Evolutionary conservation across 2,113 vertebrate genomes (phyloP).

Genomic region (Hoplias malabaricus): DNA sequence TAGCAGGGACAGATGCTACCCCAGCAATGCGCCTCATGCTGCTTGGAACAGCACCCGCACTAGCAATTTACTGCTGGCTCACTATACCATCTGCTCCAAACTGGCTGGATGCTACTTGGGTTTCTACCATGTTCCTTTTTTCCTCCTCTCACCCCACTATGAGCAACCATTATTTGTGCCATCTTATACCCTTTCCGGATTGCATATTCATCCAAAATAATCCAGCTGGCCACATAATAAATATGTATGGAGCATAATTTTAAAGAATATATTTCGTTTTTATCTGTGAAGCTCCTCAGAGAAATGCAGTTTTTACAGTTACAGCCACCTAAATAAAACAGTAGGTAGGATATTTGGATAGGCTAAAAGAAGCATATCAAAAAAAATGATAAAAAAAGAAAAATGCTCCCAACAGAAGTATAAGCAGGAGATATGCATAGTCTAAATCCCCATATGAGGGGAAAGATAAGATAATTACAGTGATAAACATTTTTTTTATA

Average conservation of each 20-base stretch:
- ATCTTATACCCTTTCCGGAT: neutral
- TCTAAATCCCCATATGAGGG: too few species aligned
- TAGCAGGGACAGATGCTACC: slow-evolving; percentile 68
- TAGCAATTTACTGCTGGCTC: slow-evolving; percentile 69
- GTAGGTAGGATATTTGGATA: too few species aligned
- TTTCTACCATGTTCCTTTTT: slow-evolving; percentile 28
- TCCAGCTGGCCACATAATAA: neutral
- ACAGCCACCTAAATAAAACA: too few species aligned
- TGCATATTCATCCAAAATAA: neutral
- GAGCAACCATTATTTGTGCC: neutral
- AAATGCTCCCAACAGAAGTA: too few species aligned
- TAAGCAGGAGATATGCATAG: too few species aligned
- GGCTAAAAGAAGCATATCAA: too few species aligned
- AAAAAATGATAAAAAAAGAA: too few species aligned
- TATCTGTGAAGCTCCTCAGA: too few species aligned
- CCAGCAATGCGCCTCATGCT: slow-evolving; percentile 55
- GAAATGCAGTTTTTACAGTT: too few species aligned
- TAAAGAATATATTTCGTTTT: too few species aligned
- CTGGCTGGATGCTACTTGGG: slow-evolving; percentile 52
- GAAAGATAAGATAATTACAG: too few species aligned
- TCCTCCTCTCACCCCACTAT: neutral
- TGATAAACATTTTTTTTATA: too few species aligned
- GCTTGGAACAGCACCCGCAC: slow-evolving; percentile 59
- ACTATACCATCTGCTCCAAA: slow-evolving; percentile 70
- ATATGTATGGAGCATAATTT: neutral